Evolutionary conservation across 2,888 invertebrate species (phyloP), one percentile per base, ranked within the genome.

Genomic region (Xylota sylvarum): DNA sequence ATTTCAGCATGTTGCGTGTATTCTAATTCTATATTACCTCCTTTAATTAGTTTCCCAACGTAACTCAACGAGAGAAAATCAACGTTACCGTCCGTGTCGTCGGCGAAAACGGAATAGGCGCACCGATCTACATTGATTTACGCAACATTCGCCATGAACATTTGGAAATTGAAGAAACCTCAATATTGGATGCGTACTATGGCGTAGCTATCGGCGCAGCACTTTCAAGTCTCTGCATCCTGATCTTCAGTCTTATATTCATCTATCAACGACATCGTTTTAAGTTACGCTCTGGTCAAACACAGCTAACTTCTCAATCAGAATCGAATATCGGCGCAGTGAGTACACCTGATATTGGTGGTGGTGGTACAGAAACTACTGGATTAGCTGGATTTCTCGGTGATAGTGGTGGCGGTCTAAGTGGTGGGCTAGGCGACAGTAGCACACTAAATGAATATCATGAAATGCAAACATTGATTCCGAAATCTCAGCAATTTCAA

Each of bases 381-480:
- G 90, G 90, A 14, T 88, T 91, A 60, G 85, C 78, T 43, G 56
- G 79, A 72, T 78, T 84, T 58, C 91, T 91, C 0, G 90, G 91
- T 1, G 91, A 91, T 17, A 91, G 91, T 77, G 91, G 91, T 0
- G 91, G 91, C 0, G 91, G 91, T 0, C 50, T 92, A 1, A 91
- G 91, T 73, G 90, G 91, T 9, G 70, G 76, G 40, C 52, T 86
- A 65, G 85, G 80, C 12, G 82, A 86, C 17, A 84, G 78, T 35
- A 90, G 90, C 55, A 90, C 91, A 0, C 88, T 91, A 83, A 91
- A 91, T 77, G 92, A 93, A 69, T 91, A 91, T 32, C 92, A 92
- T 77, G 93, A 93, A 89, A 92, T 93, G 92, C 93, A 93, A 88
- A 93, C 92, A 1, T 88, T 93, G 5, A 93, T 93, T 80, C 92